These are phyloP conservation scores for Pediacus dermestoides DNA, from an alignment of 2,888 invertebrate species.

Conservation along the genomic window DNA sequence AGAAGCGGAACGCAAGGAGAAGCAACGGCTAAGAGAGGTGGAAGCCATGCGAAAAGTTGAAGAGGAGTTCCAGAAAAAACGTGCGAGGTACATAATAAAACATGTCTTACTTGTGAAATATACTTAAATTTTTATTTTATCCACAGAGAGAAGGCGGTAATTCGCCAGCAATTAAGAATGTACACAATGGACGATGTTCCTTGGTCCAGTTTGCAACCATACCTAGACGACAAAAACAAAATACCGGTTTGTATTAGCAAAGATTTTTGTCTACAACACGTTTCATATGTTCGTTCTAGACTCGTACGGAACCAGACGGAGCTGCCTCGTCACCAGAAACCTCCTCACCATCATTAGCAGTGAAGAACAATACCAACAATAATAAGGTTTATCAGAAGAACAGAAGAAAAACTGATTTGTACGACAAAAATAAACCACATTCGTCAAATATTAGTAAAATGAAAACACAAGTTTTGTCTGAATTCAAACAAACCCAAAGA, in stretches of 20 bases:
- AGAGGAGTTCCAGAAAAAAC: conserved; percentile 81
- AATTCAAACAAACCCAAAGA: conserved; percentile 54
- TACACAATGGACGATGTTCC: conserved; percentile 62
- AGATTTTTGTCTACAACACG: conserved; percentile 3
- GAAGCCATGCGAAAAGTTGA: conserved; percentile 83
- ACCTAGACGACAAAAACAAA: conserved; percentile 38
- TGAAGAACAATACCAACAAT: conserved; percentile 8
- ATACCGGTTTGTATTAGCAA: conserved; percentile 1
- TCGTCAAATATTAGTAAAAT: conserved; percentile 25
- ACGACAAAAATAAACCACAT: conserved; percentile 25
- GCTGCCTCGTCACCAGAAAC: conserved; percentile 58
- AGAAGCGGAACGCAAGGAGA: conserved; percentile 74
- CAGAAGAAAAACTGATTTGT: conserved; percentile 28
- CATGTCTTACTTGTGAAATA: conserved; percentile 18
- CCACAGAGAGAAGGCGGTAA: conserved; percentile 66
- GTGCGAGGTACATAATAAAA: conserved; percentile 53
- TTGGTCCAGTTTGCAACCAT: conserved; percentile 57
- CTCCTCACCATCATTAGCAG: conserved; percentile 52
- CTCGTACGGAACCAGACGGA: conserved; percentile 70
- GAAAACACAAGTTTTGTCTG: conserved; percentile 52
- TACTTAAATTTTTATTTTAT: background rate
- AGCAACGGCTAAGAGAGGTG: conserved; percentile 69
- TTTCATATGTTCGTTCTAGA: conserved; percentile 35
- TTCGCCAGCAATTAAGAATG: conserved; percentile 70
- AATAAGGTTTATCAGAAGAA: conserved; percentile 23